Conservation (phyloP, 2,888 invertebrate species). For the Tachina grossa region DNA sequence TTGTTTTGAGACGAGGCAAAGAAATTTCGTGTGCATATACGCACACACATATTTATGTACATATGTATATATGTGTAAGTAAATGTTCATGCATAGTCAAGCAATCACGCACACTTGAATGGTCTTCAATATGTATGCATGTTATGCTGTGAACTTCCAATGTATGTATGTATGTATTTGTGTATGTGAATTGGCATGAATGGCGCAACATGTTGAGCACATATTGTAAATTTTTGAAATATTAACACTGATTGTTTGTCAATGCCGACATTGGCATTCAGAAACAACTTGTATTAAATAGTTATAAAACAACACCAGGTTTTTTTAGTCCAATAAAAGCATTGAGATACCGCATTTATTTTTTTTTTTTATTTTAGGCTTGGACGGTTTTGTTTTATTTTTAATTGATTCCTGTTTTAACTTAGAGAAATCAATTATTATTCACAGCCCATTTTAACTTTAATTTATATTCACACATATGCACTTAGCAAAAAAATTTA, state of each 20-base stretch:
- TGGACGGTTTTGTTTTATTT: too few relatives aligned
- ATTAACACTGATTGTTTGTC: slow-evolving; percentile 43
- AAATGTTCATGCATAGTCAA: not conserved
- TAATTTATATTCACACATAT: too few relatives aligned
- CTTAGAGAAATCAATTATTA: too few relatives aligned
- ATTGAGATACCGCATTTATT: too few relatives aligned
- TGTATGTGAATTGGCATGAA: not conserved
- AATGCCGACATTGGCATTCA: slow-evolving; percentile 14
- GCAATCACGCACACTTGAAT: slow-evolving; percentile 11
- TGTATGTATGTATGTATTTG: not conserved
- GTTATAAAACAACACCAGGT: not conserved
- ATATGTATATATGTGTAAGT: not conserved
- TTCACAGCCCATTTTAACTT: too few relatives aligned
- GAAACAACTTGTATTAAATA: slow-evolving; percentile 15
- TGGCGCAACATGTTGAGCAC: slow-evolving; percentile 39
- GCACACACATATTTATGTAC: too few relatives aligned
- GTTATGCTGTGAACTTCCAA: too few relatives aligned
- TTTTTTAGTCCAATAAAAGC: not conserved
- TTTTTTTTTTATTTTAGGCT: too few relatives aligned
- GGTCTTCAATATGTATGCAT: not conserved
- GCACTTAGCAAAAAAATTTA: too few relatives aligned
- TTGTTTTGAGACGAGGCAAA: slow-evolving; percentile 44
- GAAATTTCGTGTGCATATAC: not conserved
- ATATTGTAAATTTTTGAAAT: slow-evolving; percentile 28
- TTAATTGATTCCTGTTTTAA: too few relatives aligned